Percentiles rank a stretch among this genome's conserved stretches.
These are phyloP conservation scores for Molossus alvarezi DNA, from an alignment of 2,797 vertebrate genomes.

Conservation along the genomic window DNA sequence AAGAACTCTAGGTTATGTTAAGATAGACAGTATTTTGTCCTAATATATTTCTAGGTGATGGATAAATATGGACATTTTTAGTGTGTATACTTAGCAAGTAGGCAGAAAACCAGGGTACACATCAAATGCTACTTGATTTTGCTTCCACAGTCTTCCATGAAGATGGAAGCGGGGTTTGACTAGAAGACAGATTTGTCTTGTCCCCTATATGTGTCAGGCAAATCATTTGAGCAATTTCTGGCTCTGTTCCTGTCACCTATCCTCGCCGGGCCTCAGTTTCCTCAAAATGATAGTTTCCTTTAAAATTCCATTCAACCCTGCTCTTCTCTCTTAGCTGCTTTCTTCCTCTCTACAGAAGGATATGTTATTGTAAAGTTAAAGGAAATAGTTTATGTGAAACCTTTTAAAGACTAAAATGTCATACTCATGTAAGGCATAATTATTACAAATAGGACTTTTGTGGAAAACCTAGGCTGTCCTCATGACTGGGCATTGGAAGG, in stretches of 20 bases:
- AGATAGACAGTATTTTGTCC: background rate
- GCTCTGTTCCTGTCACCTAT: background rate
- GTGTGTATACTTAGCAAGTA: background rate
- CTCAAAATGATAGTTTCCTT: conserved; percentile 16
- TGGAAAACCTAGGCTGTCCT: background rate
- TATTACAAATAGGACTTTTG: background rate
- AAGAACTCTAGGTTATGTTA: conserved; percentile 21
- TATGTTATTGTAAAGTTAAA: background rate
- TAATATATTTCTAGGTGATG: background rate
- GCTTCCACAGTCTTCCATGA: background rate
- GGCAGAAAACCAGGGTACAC: background rate
- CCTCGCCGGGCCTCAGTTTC: background rate
- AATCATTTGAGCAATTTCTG: background rate
- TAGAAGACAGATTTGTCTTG: background rate
- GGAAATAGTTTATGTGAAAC: background rate
- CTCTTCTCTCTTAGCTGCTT: background rate
- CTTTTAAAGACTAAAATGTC: background rate
- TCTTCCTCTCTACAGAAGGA: background rate
- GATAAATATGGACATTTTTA: background rate
- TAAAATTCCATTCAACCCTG: background rate
- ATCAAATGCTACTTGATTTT: background rate
- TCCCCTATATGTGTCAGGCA: background rate
- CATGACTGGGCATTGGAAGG: background rate
- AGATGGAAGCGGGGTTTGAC: background rate
- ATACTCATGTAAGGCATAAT: background rate